Evolutionary conservation across 2,113 vertebrate species (phyloP), one percentile per base, ranked within the genome.

Genomic region (Etheostoma cragini): DNA sequence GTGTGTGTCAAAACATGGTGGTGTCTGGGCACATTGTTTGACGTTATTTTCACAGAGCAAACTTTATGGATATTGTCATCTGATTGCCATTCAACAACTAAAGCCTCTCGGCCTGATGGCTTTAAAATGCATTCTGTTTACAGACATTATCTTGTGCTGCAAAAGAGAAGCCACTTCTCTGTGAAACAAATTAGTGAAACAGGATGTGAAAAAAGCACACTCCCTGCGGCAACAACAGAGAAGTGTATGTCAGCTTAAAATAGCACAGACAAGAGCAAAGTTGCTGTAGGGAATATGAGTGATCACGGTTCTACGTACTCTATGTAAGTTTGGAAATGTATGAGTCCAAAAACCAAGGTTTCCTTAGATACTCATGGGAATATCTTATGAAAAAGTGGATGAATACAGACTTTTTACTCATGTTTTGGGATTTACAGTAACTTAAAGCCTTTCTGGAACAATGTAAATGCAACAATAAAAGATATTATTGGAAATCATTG

Each of bases 1-100:
- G 15, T 24, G 14, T n/a, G 21, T 72, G 26, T 30, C 26, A 3
- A 26, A 22, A 60, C 19, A n/a, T 3, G 14, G n/a, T 15, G 17
- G 14, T 38, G 49, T 69, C 50, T 52, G 42, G 22, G 5, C 21
- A 21, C 16, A 30, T 1, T 5, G n/a, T 58, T 16, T 11, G 24
- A 47, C 24, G 70, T 42, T 2, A 47, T 35, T 8, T 12, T 73
- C 69, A 81, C 56, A 72, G 81, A 56, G 77, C 61, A 80, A 88
- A 78, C 54, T 56, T 79, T 80, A 21, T 19, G 17, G 8, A 61
- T 22, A 17, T 45, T 75, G 26, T 73, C 64, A 78, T 72, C 78
- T 69, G 14, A 53, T 33, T 61, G n/a, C 22, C 12, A 54, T 24
- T 69, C 13, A 50, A 47, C 50, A 50, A n/a, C 35, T 35, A 8